Percentiles rank a stretch among this genome's conserved stretches.
These are phyloP conservation scores for Diaphora mendica DNA, from an alignment of 2,888 invertebrate species.

Conservation along the genomic window DNA sequence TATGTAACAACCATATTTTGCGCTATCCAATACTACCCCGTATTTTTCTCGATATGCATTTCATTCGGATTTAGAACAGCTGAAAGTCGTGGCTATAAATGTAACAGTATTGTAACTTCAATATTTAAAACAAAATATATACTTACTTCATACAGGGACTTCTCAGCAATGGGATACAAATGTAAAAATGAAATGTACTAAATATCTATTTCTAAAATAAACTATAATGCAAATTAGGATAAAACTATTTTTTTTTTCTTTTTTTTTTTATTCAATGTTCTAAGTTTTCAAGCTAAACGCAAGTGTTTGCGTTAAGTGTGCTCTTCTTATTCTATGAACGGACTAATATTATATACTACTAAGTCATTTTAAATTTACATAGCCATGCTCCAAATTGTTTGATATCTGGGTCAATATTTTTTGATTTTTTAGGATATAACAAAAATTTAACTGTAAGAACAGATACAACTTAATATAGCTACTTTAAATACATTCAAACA, in stretches of 20 bases:
- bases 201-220: too few relatives aligned
- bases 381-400: too few relatives aligned
- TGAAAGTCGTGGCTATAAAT: constrained; percentile 6
- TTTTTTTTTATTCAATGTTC: too few relatives aligned
- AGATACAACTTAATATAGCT: too few relatives aligned
- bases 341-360: too few relatives aligned
- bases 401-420: not conserved
- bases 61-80: constrained; percentile 3
- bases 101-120: constrained; percentile 8
- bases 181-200: too few relatives aligned
- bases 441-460: too few relatives aligned
- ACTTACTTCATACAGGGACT: not conserved
- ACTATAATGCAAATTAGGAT: too few relatives aligned
- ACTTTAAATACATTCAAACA: too few relatives aligned
- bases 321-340: not conserved
- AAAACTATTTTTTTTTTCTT: not conserved
- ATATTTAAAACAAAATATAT: not conserved
- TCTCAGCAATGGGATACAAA: not conserved
- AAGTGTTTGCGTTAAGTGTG: too few relatives aligned
- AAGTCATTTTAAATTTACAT: not conserved
- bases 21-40: not conserved
- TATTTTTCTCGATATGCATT: constrained; percentile 4
- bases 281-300: too few relatives aligned
- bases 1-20: not conserved
- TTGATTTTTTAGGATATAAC: too few relatives aligned